Evolutionary conservation across 2,888 invertebrate genomes (phyloP), one percentile per base, ranked within the genome.

Genomic region (Gibbula magus): DNA sequence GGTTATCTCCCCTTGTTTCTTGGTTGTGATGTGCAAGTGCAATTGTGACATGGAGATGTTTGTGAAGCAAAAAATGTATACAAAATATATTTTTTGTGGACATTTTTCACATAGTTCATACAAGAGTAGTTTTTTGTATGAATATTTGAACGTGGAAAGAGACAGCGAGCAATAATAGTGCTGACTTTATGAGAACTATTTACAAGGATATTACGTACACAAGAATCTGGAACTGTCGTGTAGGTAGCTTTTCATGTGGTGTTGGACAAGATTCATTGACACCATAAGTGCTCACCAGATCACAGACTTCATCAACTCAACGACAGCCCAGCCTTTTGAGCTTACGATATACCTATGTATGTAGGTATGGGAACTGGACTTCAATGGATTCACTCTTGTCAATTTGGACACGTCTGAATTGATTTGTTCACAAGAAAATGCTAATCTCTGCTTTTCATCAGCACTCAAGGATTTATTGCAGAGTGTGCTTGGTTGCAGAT

Each of bases 21-120:
- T 39, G 32, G 70, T 70, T 32, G 39, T 70, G 70, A 70, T 70
- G 70, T 70, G 70, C n/a, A 32, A 70, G 70, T 70, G 70, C 39
- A 35, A 70, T 70, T 70, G 35, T 39, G 45, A 45, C 35, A 35
- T 70, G 70, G 70, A 70, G 32, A 39, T 32, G 20, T 70, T 35
- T 70, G 39, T 35, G 39, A 70, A 20, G 13, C 45, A 45, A 45
- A 45, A 45, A 45, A 45, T 45, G 45, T 20, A 70, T 20, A 70
- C 29, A 70, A 70, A 39, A 35, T 18, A 70, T 70, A 70, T 70
- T 10, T 70, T 70, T 70, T 70, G 22, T 70, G 70, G 18, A 25
- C 8, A 56, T 20, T 70, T 70, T 70, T 32, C 70, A 70, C 70
- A 35, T 20, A 70, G 45, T 5, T 56, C 56, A 22, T 25, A 56